phyloP scores from a whole-genome alignment of 2,797 vertebrate genomes.

The Podarcis lilfordi region DNA sequence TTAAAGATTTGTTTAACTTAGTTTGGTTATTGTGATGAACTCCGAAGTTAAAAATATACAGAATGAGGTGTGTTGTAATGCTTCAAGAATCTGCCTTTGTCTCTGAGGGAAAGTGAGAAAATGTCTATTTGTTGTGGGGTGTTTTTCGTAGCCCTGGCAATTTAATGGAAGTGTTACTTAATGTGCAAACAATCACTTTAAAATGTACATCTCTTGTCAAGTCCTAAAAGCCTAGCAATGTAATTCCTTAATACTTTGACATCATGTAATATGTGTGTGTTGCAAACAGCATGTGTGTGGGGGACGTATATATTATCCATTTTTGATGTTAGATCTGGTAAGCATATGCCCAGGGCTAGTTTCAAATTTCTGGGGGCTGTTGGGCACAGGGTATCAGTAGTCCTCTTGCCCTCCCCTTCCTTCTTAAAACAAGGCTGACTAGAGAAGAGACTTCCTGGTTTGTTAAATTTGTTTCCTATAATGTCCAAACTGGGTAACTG shows the following conservation, averaged over 20 bases:
- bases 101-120: rapidly evolving
- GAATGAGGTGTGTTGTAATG: not conserved
- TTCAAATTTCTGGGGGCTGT: not conserved
- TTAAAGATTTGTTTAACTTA: conserved; percentile 46
- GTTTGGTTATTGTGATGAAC: conserved; percentile 21
- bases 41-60: conserved; percentile 49
- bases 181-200: not conserved
- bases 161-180: rapidly evolving
- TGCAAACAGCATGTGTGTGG: not conserved
- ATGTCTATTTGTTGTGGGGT: rapidly evolving
- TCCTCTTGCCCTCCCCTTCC: too few species aligned
- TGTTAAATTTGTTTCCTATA: not conserved
- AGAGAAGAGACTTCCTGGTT: not conserved
- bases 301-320: rapidly evolving
- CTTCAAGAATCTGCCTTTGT: not conserved
- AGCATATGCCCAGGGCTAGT: not conserved
- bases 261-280: not conserved
- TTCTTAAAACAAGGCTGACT: not conserved
- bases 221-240: not conserved
- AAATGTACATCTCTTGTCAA: rapidly evolving
- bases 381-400: too few species aligned
- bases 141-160: not conserved
- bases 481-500: not conserved
- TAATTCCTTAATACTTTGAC: rapidly evolving
- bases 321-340: not conserved